Base-by-base conservation (phyloP, 1,140 invertebrate species). In the Aphelinus certus region DNA sequence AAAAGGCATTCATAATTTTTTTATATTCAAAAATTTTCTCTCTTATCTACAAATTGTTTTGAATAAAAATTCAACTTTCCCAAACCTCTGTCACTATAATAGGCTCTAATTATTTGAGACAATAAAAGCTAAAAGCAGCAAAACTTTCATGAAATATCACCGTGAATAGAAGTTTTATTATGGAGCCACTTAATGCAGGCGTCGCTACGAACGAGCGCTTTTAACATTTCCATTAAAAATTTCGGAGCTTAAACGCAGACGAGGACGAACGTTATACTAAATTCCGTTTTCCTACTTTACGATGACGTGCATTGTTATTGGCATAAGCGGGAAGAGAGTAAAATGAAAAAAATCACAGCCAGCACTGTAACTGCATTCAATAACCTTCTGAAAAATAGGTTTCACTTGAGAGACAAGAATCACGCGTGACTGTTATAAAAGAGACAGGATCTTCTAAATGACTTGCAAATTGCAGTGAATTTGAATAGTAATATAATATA, bases 251-350 rank as follows among this genome's bases (percentile, higher is more conserved):
- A 64, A 64, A 64, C 51, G 51, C 9, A 7, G 76, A 80, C 75
- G 79, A 66, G 77, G 80, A 79, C 83, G 81, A 82, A 81, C 57
- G 71, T 76, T 77, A 79, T 83, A 83, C 83, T 70, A 75, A 67
- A 79, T 68, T 75, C 82, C 79, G 79, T 84, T 84, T 83, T 83
- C 82, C 78, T 77, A 78, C 72, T 83, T 84, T 83, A 84, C 79
- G 82, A 83, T 82, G 80, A 84, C 79, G 80, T 68, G 73, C 78
- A 83, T 82, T 83, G 81, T 83, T 83, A 83, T 82, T 83, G 81
- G 79, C 81, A 80, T 76, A 62, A 71, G 56, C 76, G 73, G 63
- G 70, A 57, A 42, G 64, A 62, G 71, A 58, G 64, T 66, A 69
- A 79, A 64, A 47, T 56, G 60, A 48, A 64, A n/a, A 55, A 56